A percentile compares a stretch with the other conserved stretches of the same genome.
Evolutionary conservation across 2,797 vertebrate genomes (phyloP).

Genomic region (Glossophaga mutica): DNA sequence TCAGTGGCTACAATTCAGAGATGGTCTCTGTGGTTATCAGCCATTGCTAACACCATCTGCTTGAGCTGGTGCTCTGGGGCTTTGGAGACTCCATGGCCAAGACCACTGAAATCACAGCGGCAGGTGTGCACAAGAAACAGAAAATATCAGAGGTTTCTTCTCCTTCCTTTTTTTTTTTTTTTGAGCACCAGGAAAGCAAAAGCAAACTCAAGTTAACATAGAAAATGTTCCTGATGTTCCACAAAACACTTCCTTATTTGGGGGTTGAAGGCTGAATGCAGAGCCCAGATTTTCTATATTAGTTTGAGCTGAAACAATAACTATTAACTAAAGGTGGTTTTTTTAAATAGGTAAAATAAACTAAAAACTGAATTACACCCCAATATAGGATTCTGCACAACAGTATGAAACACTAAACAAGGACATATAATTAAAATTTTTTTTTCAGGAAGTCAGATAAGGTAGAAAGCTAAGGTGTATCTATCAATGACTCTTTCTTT

Average conservation of each 20-base stretch:
- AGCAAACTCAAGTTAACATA: background rate
- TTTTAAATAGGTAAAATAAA: background rate
- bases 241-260: background rate
- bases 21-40: background rate
- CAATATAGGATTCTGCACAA: background rate
- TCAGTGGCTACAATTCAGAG: background rate
- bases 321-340: background rate
- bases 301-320: slow-evolving; percentile 19
- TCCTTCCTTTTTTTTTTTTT: background rate
- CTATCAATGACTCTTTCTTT: background rate
- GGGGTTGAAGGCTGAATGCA: background rate
- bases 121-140: background rate
- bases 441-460: slow-evolving; percentile 22
- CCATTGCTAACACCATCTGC: background rate
- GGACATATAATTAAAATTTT: background rate
- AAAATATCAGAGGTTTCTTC: background rate
- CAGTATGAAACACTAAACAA: background rate
- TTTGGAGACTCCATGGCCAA: background rate
- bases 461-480: background rate
- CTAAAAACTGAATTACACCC: background rate
- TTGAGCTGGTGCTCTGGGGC: background rate
- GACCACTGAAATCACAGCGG: background rate
- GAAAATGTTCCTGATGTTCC: background rate
- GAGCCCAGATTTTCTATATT: background rate
- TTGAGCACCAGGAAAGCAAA: background rate